phyloP scores from a whole-genome alignment of 2,888 invertebrate genomes.

The Synanthedon vespiformis region DNA sequence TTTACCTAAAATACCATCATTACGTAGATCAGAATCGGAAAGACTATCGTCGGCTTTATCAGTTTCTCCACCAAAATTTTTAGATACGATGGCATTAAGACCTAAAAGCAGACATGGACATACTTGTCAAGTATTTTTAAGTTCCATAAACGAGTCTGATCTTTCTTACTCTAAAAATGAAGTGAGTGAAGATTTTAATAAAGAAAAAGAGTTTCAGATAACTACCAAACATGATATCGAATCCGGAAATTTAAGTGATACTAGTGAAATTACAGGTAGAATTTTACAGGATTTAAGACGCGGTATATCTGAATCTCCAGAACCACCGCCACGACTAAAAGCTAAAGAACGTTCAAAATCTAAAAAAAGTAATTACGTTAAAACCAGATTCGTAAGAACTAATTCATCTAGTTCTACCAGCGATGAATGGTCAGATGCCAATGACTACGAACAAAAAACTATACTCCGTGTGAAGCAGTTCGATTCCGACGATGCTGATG shows the following conservation, averaged over 20 bases:
- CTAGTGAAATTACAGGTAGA: constrained; percentile 54
- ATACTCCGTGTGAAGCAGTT: constrained; percentile 54
- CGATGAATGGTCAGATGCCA: constrained; percentile 64
- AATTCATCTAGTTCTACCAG: constrained; percentile 61
- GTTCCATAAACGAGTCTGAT: constrained; percentile 44
- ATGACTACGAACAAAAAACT: constrained; percentile 60
- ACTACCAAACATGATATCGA: constrained; percentile 27
- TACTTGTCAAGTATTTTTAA: constrained; percentile 73
- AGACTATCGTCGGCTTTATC: constrained; percentile 42
- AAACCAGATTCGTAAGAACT: constrained; percentile 58
- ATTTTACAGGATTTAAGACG: constrained; percentile 50
- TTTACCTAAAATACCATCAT: constrained; percentile 47
- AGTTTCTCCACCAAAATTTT: constrained; percentile 72
- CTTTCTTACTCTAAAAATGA: constrained; percentile 6
- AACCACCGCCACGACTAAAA: constrained; percentile 60
- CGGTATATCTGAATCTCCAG: constrained; percentile 56
- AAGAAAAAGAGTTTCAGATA: constrained; percentile 7
- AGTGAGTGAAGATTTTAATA: constrained; percentile 8
- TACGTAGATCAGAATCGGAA: constrained; percentile 64
- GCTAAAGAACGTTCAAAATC: constrained; percentile 43
- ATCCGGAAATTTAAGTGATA: constrained; percentile 51
- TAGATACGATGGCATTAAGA: constrained; percentile 88
- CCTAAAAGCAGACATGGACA: constrained; percentile 72
- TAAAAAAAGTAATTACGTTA: constrained; percentile 63
- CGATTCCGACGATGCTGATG: constrained; percentile 60